These are phyloP conservation scores for Cynopterus brachyotis DNA, from an alignment of 2,113 vertebrate species.

Conservation along the genomic window DNA sequence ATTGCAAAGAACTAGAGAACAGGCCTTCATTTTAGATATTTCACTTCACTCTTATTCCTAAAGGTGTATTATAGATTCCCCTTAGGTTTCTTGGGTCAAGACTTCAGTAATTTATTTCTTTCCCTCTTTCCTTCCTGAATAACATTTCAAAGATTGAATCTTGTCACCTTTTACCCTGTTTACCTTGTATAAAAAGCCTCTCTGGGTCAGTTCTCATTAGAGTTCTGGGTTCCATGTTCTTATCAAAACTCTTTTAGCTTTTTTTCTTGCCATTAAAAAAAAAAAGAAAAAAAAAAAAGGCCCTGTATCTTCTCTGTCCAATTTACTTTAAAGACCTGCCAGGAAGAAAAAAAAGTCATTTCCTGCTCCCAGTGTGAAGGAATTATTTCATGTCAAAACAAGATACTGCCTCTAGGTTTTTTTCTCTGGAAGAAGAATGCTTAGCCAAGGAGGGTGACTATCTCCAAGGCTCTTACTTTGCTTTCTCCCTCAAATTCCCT, in stretches of 20 bases:
- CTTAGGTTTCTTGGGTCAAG: background rate
- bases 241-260: background rate
- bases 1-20: background rate
- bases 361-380: background rate
- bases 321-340: background rate
- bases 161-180: background rate
- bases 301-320: background rate
- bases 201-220: background rate
- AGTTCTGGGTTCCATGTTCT: background rate
- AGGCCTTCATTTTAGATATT: background rate
- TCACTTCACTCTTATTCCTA: background rate
- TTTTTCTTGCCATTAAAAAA: background rate
- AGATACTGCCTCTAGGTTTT: background rate
- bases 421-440: background rate
- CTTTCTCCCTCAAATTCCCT: background rate
- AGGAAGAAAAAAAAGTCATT: background rate
- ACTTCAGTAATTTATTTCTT: conserved; percentile 11
- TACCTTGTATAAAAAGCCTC: background rate
- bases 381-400: background rate
- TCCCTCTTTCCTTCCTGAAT: background rate
- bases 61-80: background rate
- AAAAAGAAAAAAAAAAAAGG: background rate
- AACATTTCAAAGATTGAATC: background rate
- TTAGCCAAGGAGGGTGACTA: background rate
- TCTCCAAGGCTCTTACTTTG: background rate